Percentiles rank a stretch among this genome's conserved stretches.
phyloP scores from a whole-genome alignment of 2,113 vertebrate species.

The Neomonachus schauinslandi region DNA sequence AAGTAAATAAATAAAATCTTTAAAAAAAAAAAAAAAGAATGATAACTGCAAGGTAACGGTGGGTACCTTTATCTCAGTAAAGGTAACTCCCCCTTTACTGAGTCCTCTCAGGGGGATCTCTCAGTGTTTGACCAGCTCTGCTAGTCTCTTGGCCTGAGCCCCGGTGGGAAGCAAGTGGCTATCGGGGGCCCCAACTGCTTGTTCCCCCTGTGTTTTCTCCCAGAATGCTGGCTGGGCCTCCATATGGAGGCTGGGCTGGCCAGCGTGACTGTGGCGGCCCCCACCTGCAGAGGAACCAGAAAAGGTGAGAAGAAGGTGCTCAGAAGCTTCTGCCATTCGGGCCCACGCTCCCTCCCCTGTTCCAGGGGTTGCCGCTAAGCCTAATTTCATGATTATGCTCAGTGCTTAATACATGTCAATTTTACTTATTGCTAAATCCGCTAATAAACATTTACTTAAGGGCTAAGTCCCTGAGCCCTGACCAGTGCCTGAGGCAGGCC shows the following conservation, averaged over 20 bases:
- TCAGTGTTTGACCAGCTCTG: neutral
- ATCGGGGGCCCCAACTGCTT: accelerated
- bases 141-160: neutral
- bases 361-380: neutral
- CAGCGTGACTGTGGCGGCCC: neutral
- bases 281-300: neutral
- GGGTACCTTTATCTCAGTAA: too few species aligned
- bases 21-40: too few species aligned
- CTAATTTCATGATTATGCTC: neutral
- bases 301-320: accelerated
- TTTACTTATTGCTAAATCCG: neutral
- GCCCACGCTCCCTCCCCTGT: accelerated
- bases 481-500: neutral
- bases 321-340: too few species aligned
- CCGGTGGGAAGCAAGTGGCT: neutral
- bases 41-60: neutral
- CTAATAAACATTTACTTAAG: neutral
- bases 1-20: too few species aligned
- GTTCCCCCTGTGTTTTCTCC: neutral
- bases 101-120: neutral
- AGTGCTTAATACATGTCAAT: neutral
- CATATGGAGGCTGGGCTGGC: neutral
- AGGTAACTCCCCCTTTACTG: neutral
- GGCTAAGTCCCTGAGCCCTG: neutral
- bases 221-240: neutral